Base-by-base conservation (phyloP, 92 coral and sea anemone genomes). In the Phenganax stokvisi region DNA sequence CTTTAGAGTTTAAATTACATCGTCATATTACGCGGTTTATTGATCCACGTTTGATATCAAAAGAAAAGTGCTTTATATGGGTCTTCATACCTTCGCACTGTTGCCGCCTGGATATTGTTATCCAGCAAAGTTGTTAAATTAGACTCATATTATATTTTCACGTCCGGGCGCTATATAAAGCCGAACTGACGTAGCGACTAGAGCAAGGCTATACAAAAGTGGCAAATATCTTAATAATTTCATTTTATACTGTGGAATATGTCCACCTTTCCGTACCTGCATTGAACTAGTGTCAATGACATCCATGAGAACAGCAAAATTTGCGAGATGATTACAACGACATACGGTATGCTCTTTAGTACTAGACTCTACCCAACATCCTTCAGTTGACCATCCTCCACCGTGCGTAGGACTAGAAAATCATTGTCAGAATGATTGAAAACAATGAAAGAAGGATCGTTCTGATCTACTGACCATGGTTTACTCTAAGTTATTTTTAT, bases 321-420 rank as follows among this genome's bases (percentile, higher is more conserved):
- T 92, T 10, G 99, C 89, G 29, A 96, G 90, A 81, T 92, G 99
- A 54, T 88, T 85, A 81, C 99, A 96, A 77, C 89, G 96, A 79
- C 99, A 96, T 62, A 90, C 82, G 70, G 99, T 92, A 87, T 90
- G 96, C 7, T 93, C 87, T 53, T 88, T 82, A 79, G 89, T 91
- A 61, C 87, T 89, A 60, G 86, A 86, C 9, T 88, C 89, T 58
- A 96, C 59, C 89, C 90, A 87, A 68, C 99, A 96, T 57, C 99
- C 99, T 51, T 88, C 85, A 27, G 92, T 80, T 8, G 99, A 96
- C 99, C 99, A 96, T 10, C 92, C 97, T 11, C 99, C 99, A 47
- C 99, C 99, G 81, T 87, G 84, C 25, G 8, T 4, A 37, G 83
- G 72, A 20, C 83, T 79, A 64, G 10, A 79, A 25, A 59, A 59